Base-by-base conservation (phyloP, 1,140 invertebrate genomes). In the Drosophila sp. region DNA sequence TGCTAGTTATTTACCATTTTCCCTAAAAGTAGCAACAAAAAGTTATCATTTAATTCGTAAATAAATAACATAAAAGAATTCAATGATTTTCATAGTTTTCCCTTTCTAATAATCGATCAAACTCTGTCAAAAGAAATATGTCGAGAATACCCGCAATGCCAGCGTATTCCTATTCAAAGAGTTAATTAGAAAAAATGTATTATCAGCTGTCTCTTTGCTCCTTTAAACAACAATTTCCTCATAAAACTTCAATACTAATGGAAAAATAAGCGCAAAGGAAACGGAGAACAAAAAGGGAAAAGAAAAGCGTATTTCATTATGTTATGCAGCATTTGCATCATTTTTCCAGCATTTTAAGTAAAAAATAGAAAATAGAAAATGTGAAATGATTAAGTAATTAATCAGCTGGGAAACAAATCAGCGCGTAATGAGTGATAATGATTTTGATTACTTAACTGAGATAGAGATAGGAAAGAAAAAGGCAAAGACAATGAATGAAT, bases 321-420 rank as follows among this genome's bases (percentile, higher is more conserved):
- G 3, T 45, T 36, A 25, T 38, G 13, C 50, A 29, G 8, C n/a
- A 11, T 36, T 65, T 11, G 7, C n/a, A 41, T 27, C n/a, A n/a
- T 48, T 58, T 58, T 50, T 46, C 7, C 29, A 53, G 21, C 14
- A 36, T 38, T 4, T 38, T 11, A 1, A 38, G 6, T 8, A 27
- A 27, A 14, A 32, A 50, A 50, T 29, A 14, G 13, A n/a, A n/a
- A n/a, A n/a, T 7, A 50, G 7, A 21, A 16, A 43, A 63, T 48
- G 65, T 41, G 32, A 78, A 83, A 83, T 78, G 80, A 72, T 82
- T 78, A 72, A 83, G 76, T 82, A 84, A 80, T 84, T 84, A 84
- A 80, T 59, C 64, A 74, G 76, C 72, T 70, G 38, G 51, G 14
- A 54, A 36, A 53, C 38, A 71, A 70, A 75, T 64, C 58, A 63